Conservation (phyloP, 2,113 vertebrate species). For the Uropsilus gracilis region DNA sequence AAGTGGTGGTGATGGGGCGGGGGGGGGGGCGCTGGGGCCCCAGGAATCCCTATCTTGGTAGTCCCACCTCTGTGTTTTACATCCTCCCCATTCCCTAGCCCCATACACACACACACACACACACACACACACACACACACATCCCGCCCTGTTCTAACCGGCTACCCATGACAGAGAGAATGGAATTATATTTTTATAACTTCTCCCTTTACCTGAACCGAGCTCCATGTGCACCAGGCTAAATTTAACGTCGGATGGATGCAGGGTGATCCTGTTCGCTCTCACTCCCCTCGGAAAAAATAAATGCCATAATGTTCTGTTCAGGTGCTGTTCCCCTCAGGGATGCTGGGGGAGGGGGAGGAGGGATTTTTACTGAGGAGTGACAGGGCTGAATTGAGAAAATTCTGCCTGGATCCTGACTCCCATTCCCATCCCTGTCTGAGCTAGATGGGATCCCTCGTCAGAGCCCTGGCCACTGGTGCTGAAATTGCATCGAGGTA, state of each 20-base stretch:
- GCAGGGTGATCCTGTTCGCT: background rate
- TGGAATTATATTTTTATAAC: constrained; percentile 54
- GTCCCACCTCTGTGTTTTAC: rapidly evolving
- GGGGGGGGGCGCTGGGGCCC: background rate
- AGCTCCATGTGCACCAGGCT: constrained; percentile 50
- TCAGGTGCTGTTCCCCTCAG: background rate
- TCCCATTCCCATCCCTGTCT: background rate
- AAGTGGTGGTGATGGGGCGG: background rate
- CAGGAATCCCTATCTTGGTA: rapidly evolving
- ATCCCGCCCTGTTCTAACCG: background rate
- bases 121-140: too few species aligned
- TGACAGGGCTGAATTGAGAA: background rate
- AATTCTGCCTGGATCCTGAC: background rate
- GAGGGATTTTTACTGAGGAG: background rate
- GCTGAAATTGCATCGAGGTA: background rate
- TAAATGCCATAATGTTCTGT: background rate
- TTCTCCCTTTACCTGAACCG: constrained; percentile 15
- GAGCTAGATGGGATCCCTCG: too few species aligned
- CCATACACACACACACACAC: too few species aligned
- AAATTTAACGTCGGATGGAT: constrained; percentile 63
- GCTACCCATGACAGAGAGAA: background rate
- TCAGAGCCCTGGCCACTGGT: background rate
- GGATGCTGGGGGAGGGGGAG: background rate
- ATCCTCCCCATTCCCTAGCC: background rate
- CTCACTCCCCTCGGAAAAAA: background rate